Percentiles rank a stretch among this genome's conserved stretches.
phyloP scores from a whole-genome alignment of 2,113 vertebrate species.

The Petrocephalus zakoni region DNA sequence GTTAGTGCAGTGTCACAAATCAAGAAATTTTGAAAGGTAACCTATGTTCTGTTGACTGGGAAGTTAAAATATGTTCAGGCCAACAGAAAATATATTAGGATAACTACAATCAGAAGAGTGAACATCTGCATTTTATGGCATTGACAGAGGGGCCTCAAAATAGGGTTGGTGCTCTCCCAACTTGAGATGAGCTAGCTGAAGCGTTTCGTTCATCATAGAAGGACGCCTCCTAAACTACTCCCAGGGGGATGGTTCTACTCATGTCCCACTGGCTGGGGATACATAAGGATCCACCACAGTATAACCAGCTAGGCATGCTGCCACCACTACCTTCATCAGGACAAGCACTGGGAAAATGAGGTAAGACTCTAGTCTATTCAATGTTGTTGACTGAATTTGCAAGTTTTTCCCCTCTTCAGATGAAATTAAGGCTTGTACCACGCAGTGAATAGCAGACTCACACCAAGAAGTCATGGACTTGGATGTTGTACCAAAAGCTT shows the following conservation, averaged over 20 bases:
- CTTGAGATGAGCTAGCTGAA: background rate
- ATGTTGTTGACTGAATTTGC: background rate
- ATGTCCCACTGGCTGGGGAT: background rate
- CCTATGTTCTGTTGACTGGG: background rate
- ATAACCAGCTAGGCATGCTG: background rate
- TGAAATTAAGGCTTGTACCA: background rate
- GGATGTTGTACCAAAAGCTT: background rate
- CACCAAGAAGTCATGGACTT: background rate
- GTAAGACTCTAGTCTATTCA: background rate
- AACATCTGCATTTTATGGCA: background rate
- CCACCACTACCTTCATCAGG: background rate
- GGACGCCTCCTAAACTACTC: background rate
- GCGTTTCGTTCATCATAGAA: background rate
- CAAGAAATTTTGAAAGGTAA: background rate
- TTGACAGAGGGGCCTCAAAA: background rate
- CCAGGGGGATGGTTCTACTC: background rate
- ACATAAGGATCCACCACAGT: background rate
- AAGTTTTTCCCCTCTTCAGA: background rate
- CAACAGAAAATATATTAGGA: background rate
- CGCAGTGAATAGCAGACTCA: background rate
- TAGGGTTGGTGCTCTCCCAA: background rate
- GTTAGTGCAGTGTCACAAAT: background rate
- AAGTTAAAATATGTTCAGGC: background rate
- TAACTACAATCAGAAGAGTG: background rate
- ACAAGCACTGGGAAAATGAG: background rate